Evolutionary conservation across 2,888 invertebrate genomes (phyloP).

Genomic region (Tetragonula carbonaria): DNA sequence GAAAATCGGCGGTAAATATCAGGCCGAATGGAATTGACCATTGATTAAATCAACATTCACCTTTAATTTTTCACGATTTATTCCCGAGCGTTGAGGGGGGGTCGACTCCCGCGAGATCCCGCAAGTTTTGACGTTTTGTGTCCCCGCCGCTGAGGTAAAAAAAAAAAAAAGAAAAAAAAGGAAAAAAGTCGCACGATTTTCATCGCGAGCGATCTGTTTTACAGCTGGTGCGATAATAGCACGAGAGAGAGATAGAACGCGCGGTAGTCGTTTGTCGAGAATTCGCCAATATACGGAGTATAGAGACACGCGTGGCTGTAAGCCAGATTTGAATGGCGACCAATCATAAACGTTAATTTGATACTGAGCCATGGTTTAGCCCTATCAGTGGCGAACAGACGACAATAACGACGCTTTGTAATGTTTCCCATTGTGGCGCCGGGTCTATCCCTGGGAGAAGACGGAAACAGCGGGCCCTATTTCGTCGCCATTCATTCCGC

Average conservation of each 20-base stretch:
- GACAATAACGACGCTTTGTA: slow-evolving; percentile 67
- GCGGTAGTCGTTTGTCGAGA: slow-evolving; percentile 10
- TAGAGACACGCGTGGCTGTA: slow-evolving; percentile 36
- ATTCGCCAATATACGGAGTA: slow-evolving; percentile 22
- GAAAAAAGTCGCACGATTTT: too few species aligned
- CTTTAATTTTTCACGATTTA: slow-evolving; percentile 17
- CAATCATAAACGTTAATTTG: slow-evolving; percentile 72
- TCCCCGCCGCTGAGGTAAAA: too few species aligned
- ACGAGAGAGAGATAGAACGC: not conserved
- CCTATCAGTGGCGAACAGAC: slow-evolving; percentile 71
- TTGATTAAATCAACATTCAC: slow-evolving; percentile 30
- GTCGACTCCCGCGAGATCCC: too few species aligned
- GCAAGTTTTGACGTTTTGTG: too few species aligned
- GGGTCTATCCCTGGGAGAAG: slow-evolving; percentile 45
- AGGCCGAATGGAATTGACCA: not conserved
- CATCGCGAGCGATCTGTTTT: too few species aligned
- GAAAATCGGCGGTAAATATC: not conserved
- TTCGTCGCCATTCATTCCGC: slow-evolving; percentile 21
- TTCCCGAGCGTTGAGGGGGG: too few species aligned
- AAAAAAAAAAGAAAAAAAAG: too few species aligned
- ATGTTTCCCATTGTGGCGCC: slow-evolving; percentile 64
- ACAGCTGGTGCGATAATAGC: not conserved
- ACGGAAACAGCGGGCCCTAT: slow-evolving; percentile 24
- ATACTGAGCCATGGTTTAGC: slow-evolving; percentile 71
- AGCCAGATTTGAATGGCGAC: slow-evolving; percentile 68